Conservation (phyloP, 2,113 vertebrate genomes). For the Ariopsis seemanni region DNA sequence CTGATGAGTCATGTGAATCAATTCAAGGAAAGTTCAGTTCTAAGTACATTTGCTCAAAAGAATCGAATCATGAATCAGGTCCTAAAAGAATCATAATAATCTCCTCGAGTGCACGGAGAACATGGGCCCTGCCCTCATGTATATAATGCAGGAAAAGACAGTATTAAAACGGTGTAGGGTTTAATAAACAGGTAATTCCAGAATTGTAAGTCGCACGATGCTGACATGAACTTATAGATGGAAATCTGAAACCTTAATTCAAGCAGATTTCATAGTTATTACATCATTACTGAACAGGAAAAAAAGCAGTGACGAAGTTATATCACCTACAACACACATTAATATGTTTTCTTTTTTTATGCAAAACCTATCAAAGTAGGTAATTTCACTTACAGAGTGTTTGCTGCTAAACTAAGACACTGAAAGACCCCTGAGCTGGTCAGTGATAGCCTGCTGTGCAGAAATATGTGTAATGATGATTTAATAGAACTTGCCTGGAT, state of each 20-base stretch:
- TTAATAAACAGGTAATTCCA: not conserved
- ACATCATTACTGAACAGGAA: not conserved
- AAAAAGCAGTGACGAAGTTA: not conserved
- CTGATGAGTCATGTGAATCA: not conserved
- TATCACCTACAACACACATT: not conserved
- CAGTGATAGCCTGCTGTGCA: not conserved
- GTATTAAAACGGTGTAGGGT: too few relatives aligned
- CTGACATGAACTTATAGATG: not conserved
- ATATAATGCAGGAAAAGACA: too few relatives aligned
- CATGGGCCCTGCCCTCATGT: not conserved
- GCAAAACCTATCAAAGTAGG: not conserved
- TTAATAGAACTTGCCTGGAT: slow-evolving; percentile 17
- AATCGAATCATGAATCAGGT: slow-evolving; percentile 3
- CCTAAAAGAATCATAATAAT: not conserved
- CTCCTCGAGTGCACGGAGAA: not conserved
- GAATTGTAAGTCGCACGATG: not conserved
- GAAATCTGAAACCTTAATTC: not conserved
- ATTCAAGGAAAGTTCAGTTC: not conserved
- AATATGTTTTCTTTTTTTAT: not conserved
- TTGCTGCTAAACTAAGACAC: not conserved
- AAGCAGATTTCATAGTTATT: not conserved
- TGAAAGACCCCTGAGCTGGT: not conserved
- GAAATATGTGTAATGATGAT: not conserved
- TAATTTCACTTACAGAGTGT: not conserved
- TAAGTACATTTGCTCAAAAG: not conserved